A percentile compares a stretch with the other conserved stretches of the same genome.
Conservation (phyloP, 2,888 invertebrate genomes). For the Carcina quercana region DNA sequence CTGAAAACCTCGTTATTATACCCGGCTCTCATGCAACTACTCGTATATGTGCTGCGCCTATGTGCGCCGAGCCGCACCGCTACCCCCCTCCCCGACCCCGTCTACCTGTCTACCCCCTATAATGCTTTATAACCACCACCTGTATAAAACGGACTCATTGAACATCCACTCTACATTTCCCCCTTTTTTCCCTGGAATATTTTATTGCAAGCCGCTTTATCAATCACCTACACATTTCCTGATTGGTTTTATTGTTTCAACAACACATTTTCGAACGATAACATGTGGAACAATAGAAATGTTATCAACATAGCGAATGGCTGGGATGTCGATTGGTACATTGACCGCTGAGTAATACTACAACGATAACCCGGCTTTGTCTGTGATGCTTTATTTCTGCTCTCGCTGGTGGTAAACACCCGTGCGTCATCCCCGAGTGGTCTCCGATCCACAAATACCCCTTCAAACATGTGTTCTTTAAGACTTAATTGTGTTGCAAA, state of each 20-base stretch:
- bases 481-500: constrained; percentile 21
- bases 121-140: too few relatives aligned
- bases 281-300: constrained; percentile 36
- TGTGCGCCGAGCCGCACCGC: too few relatives aligned
- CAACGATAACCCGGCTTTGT: constrained; percentile 52
- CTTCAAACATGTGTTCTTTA: constrained; percentile 33
- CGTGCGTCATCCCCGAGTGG: constrained; percentile 59
- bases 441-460: constrained; percentile 58
- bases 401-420: constrained; percentile 63
- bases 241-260: constrained; percentile 6
- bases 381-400: constrained; percentile 55
- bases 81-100: too few relatives aligned
- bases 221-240: constrained; percentile 3
- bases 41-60: too few relatives aligned
- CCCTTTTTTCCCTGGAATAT: constrained; percentile 12
- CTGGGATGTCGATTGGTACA: constrained; percentile 43
- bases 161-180: too few relatives aligned
- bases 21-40: too few relatives aligned
- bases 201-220: too few relatives aligned
- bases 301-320: constrained; percentile 49
- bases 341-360: constrained; percentile 52
- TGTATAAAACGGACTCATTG: too few relatives aligned
- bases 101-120: too few relatives aligned
- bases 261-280: constrained; percentile 10
- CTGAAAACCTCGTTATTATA: too few relatives aligned